phyloP scores from a whole-genome alignment of 1,140 invertebrate species.

The Drosophila lacteicornis region DNA sequence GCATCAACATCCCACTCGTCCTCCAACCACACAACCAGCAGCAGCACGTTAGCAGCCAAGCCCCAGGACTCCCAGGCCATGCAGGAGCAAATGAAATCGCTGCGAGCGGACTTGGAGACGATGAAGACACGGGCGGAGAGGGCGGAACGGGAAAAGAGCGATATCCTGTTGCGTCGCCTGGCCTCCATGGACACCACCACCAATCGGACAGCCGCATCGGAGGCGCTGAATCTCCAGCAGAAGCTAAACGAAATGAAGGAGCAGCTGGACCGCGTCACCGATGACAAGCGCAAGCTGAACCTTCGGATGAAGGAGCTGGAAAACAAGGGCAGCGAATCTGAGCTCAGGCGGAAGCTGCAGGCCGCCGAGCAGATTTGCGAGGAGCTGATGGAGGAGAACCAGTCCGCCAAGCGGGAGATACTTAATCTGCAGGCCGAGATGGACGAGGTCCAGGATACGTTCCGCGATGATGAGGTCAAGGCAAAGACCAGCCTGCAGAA shows the following conservation, averaged over 20 bases:
- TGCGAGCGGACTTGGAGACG: slow-evolving; percentile 88
- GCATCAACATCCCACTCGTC: slow-evolving; percentile 75
- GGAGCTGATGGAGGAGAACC: slow-evolving; percentile 98
- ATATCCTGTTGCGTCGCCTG: slow-evolving; percentile 91
- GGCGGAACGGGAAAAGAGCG: slow-evolving; percentile 94
- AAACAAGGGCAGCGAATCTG: slow-evolving; percentile 86
- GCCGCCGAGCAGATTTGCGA: slow-evolving; percentile 95
- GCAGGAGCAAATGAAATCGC: slow-evolving; percentile 88
- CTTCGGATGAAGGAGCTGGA: slow-evolving; percentile 90
- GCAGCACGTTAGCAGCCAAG: slow-evolving; percentile 69
- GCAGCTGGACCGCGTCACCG: slow-evolving; percentile 91
- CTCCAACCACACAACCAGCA: slow-evolving; percentile 78
- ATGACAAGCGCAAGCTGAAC: slow-evolving; percentile 92
- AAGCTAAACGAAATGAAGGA: slow-evolving; percentile 93
- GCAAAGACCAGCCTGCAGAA: slow-evolving; percentile 97
- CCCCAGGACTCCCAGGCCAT: slow-evolving; percentile 75
- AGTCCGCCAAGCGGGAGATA: slow-evolving; percentile 97
- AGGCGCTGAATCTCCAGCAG: slow-evolving; percentile 91
- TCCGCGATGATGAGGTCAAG: slow-evolving; percentile 98
- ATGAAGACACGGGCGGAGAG: slow-evolving; percentile 88
- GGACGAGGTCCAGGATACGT: slow-evolving; percentile 99
- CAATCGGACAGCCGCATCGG: slow-evolving; percentile 89
- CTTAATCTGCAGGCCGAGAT: slow-evolving; percentile 97
- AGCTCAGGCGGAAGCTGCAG: slow-evolving; percentile 91
- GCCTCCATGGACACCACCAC: slow-evolving; percentile 91